Evolutionary conservation across 2,797 vertebrate genomes (phyloP), one percentile per base, ranked within the genome.

Genomic region (Miichthys miiuy): DNA sequence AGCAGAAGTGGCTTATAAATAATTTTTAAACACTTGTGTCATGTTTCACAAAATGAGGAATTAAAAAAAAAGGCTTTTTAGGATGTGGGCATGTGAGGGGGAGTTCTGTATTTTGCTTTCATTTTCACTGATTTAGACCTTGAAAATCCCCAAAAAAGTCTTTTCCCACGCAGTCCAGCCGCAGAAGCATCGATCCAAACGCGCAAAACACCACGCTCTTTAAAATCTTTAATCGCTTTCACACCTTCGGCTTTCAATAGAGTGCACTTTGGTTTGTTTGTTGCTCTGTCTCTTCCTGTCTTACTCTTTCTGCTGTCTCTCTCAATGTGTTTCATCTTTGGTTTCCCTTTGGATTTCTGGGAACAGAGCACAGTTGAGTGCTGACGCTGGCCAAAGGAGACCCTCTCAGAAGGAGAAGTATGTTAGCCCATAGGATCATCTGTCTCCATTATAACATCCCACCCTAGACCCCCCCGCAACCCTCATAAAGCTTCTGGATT

Each of bases 321-420:
- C 81, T 88, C 62, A 66, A 68, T 91, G 76, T 87, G 38, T 83
- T 77, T 80, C 68, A 58, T 86, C 81, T 86, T 66, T 84, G 84
- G 80, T 90, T 88, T 89, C 75, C 86, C 79, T 86, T 87, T 93
- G 88, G 83, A 83, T 84, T 84, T 94, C 91, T 91, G 88, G 91
- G 78, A 92, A 87, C 91, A 96, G 95, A 95, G 94, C 94, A 86
- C 95, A 94, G 92, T 92, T 94, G 93, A 93, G 88, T 94, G 91
- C 93, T 91, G 94, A 92, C 67, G 92, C 91, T 86, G 93, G 92
- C 91, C 94, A 94, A 90, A 93, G 93, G 94, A 94, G 91, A 92
- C 89, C 94, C 87, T 88, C 93, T 64, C 87, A 91, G 90, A 95
- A 92, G 89, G 95, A 95, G 90, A 96, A 93, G 95, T 96, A 96